phyloP scores from a whole-genome alignment of 2,797 vertebrate species.

The Vireo griseus region DNA sequence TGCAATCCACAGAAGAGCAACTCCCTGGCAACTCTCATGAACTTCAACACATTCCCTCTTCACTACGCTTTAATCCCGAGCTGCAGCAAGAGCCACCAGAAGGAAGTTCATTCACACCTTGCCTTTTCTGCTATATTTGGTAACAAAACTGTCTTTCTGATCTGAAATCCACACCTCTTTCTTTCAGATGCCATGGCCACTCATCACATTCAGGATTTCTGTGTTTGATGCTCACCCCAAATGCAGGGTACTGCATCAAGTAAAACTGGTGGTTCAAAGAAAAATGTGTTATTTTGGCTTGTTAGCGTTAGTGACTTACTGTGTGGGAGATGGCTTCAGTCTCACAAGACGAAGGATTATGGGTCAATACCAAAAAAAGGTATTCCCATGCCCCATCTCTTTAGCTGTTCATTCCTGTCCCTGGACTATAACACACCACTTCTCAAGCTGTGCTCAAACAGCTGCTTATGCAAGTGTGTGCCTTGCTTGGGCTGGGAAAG shows the following conservation, averaged over 20 bases:
- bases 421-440: not conserved
- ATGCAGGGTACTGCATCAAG: not conserved
- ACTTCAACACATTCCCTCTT: not conserved
- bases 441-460: not conserved
- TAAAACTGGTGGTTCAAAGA: not conserved
- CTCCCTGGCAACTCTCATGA: not conserved
- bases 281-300: not conserved
- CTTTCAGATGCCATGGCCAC: not conserved
- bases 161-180: not conserved
- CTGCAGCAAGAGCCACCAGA: not conserved
- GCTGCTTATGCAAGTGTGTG: not conserved
- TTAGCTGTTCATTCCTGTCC: not conserved
- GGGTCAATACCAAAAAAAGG: not conserved
- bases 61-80: not conserved
- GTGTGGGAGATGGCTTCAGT: not conserved
- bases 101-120: constrained; percentile 3
- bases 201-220: not conserved
- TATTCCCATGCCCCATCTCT: not conserved
- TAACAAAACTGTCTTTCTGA: not conserved
- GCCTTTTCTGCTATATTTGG: constrained; percentile 1
- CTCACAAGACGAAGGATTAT: not conserved
- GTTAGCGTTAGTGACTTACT: not conserved
- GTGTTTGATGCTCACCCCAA: not conserved
- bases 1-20: not conserved
- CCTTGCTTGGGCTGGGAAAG: not conserved